Evolutionary conservation across 1,140 invertebrate genomes (phyloP).

Genomic region (Epicauta chinensis): DNA sequence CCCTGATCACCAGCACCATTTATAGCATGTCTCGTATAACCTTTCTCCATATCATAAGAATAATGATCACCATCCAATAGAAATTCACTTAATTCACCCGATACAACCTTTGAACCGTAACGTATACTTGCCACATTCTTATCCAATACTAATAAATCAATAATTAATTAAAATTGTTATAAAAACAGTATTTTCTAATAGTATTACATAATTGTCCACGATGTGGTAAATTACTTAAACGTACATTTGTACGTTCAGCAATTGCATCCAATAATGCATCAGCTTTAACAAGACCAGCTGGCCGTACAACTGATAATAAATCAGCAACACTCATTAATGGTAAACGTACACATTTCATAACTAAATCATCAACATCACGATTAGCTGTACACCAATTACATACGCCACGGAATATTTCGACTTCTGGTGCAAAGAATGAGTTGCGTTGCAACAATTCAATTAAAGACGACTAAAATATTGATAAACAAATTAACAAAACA

Average conservation of each 20-base stretch:
- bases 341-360: constrained; percentile 66
- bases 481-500: too few species aligned
- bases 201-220: constrained; percentile 65
- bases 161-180: neutral
- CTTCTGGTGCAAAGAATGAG: constrained; percentile 93
- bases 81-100: constrained; percentile 80
- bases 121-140: constrained; percentile 82
- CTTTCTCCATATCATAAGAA: constrained; percentile 87
- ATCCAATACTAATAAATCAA: constrained; percentile 64
- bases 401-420: constrained; percentile 90
- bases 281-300: constrained; percentile 75
- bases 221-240: constrained; percentile 73
- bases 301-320: constrained; percentile 79
- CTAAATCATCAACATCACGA: constrained; percentile 45
- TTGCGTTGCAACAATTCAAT: constrained; percentile 82
- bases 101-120: constrained; percentile 73
- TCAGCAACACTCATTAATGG: constrained; percentile 83
- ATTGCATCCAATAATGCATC: constrained; percentile 94
- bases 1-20: constrained; percentile 71
- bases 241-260: constrained; percentile 68
- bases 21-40: constrained; percentile 89
- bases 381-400: constrained; percentile 78
- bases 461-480: constrained; percentile 59
- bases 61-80: constrained; percentile 81
- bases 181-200: neutral